Evolutionary conservation across 1,140 invertebrate species (phyloP).

Genomic region (Drosophila sucinea): DNA sequence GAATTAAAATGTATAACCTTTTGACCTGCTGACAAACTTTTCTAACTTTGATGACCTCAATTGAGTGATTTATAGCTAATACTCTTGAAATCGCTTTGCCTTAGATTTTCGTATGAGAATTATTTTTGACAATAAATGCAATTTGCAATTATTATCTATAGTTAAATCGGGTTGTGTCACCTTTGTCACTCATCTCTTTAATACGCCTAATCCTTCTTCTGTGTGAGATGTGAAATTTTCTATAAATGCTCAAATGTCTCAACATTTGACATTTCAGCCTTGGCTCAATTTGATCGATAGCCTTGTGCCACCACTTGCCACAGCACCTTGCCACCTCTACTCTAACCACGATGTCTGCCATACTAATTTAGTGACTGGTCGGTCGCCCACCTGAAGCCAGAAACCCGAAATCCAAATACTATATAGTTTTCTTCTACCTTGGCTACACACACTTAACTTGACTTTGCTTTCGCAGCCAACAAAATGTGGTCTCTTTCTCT

Average conservation of each 20-base stretch:
- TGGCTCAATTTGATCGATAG: constrained; percentile 7
- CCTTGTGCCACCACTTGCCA: background rate
- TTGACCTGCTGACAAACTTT: too few species aligned
- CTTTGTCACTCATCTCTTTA: too few species aligned
- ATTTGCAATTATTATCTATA: too few species aligned
- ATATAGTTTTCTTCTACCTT: constrained; percentile 35
- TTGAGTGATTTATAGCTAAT: too few species aligned
- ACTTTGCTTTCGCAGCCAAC: constrained; percentile 17
- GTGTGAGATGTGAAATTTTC: background rate
- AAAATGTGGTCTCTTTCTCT: constrained; percentile 38
- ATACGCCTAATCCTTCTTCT: background rate
- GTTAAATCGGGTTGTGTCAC: too few species aligned
- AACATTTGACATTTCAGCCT: constrained; percentile 6
- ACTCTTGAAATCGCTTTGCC: too few species aligned
- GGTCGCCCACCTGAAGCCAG: background rate
- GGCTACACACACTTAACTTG: constrained; percentile 34
- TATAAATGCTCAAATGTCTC: background rate
- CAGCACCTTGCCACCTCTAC: background rate
- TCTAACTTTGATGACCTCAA: too few species aligned
- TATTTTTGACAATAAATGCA: too few species aligned
- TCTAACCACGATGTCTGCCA: background rate
- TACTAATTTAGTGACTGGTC: constrained; percentile 10
- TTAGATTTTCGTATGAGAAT: too few species aligned
- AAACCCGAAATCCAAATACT: constrained; percentile 15
- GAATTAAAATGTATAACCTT: too few species aligned